phyloP scores from a whole-genome alignment of 2,888 invertebrate species.

The Conomelus anceps region DNA sequence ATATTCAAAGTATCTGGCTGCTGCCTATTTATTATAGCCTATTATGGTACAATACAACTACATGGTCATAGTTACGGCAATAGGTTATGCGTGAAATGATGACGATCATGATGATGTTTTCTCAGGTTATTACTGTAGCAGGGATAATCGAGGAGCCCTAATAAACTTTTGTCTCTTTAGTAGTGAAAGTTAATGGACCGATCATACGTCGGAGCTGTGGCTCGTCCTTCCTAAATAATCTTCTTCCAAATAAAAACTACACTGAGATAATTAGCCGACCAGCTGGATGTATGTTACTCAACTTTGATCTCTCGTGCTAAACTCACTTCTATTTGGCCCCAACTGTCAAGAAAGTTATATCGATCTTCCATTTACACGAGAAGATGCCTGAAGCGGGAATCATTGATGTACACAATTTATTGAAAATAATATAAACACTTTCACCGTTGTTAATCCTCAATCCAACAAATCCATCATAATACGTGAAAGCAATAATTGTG shows the following conservation, averaged over 20 bases:
- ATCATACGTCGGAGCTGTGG: neutral
- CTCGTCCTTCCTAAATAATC: neutral
- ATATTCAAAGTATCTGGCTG: neutral
- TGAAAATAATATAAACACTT: neutral
- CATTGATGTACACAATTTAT: neutral
- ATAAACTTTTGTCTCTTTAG: neutral
- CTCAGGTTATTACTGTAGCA: neutral
- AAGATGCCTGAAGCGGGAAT: neutral
- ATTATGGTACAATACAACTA: no score
- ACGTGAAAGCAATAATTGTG: neutral
- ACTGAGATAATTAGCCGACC: neutral
- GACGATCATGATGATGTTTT: neutral
- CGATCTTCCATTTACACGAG: neutral
- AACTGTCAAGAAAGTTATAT: neutral
- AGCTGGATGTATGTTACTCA: neutral
- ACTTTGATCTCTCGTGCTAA: neutral
- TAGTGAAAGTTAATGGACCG: neutral
- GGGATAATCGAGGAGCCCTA: neutral
- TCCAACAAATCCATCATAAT: neutral
- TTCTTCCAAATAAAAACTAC: neutral
- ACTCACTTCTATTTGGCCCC: neutral
- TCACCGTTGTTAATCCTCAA: neutral
- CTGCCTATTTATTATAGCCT: neutral
- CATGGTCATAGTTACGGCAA: neutral
- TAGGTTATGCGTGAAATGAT: neutral